Evolutionary conservation across 2,888 invertebrate genomes (phyloP).

Genomic region (Oscheius sp.): DNA sequence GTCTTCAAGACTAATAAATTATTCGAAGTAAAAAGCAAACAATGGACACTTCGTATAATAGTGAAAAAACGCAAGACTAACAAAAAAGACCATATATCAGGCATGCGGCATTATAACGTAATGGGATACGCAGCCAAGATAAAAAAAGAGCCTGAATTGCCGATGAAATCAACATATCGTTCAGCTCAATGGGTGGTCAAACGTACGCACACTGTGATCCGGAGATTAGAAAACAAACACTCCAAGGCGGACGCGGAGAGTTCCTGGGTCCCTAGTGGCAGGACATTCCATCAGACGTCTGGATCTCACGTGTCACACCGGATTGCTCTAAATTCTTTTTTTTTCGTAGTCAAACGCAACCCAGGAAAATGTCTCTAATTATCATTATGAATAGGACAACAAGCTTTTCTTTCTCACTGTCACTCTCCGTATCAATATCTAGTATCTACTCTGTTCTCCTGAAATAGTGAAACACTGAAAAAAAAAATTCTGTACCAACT

Average conservation of each 20-base stretch:
- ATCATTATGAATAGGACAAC: too few species aligned
- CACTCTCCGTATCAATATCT: too few species aligned
- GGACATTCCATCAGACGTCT: neutral
- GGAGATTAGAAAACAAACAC: conserved; percentile 22
- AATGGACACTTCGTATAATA: conserved; percentile 6
- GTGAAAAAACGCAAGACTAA: conserved; percentile 10
- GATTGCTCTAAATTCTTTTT: too few species aligned
- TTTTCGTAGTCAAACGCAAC: too few species aligned
- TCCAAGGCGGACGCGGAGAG: conserved; percentile 6
- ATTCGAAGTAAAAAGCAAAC: conserved; percentile 8
- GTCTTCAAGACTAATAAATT: conserved; percentile 28
- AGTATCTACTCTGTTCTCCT: too few species aligned
- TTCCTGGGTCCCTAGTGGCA: conserved; percentile 14
- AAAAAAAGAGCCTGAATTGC: conserved; percentile 24
- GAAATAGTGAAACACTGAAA: too few species aligned
- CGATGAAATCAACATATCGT: conserved; percentile 30
- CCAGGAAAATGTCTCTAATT: too few species aligned
- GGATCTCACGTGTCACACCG: too few species aligned
- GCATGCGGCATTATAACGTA: conserved; percentile 4
- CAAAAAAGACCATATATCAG: conserved; percentile 26
- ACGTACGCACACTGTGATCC: conserved; percentile 20
- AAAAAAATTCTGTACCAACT: too few species aligned
- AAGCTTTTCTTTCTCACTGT: too few species aligned
- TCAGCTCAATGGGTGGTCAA: conserved; percentile 30
- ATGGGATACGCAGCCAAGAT: conserved; percentile 14